A percentile compares a stretch with the other conserved stretches of the same genome.
phyloP scores from a whole-genome alignment of 2,888 invertebrate genomes.

The Rhagium mordax region DNA sequence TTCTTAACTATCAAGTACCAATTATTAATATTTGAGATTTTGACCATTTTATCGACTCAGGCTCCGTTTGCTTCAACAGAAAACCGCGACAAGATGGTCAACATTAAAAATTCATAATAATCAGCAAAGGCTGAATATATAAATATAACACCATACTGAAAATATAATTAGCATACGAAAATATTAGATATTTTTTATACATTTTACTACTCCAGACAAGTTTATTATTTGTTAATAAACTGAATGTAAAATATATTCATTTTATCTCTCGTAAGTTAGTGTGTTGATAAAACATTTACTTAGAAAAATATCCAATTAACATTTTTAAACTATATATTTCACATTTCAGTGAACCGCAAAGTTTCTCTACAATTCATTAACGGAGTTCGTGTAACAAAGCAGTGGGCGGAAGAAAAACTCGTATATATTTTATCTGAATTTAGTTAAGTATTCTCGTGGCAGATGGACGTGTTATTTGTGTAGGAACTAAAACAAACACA shows the following conservation, averaged over 20 bases:
- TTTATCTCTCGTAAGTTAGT: background rate
- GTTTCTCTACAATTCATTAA: conserved; percentile 3
- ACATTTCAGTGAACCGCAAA: background rate
- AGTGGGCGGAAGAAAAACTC: background rate
- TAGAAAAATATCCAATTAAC: background rate
- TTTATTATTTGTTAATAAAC: background rate
- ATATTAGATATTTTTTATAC: background rate
- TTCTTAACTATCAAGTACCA: too few species aligned
- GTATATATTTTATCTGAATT: conserved; percentile 16
- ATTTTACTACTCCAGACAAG: background rate
- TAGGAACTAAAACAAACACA: conserved; percentile 10
- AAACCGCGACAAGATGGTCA: too few species aligned
- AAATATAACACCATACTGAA: too few species aligned
- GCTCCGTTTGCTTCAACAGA: too few species aligned
- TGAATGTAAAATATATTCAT: background rate
- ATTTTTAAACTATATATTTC: conserved; percentile 3
- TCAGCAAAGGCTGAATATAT: too few species aligned
- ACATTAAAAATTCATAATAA: too few species aligned
- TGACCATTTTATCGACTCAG: too few species aligned
- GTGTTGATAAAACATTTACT: background rate
- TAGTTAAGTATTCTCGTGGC: conserved; percentile 2
- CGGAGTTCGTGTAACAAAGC: background rate
- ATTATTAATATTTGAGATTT: too few species aligned
- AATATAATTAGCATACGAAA: too few species aligned
- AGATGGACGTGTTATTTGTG: background rate